phyloP scores from a whole-genome alignment of 1,140 invertebrate species.

The Drosophila insularis region DNA sequence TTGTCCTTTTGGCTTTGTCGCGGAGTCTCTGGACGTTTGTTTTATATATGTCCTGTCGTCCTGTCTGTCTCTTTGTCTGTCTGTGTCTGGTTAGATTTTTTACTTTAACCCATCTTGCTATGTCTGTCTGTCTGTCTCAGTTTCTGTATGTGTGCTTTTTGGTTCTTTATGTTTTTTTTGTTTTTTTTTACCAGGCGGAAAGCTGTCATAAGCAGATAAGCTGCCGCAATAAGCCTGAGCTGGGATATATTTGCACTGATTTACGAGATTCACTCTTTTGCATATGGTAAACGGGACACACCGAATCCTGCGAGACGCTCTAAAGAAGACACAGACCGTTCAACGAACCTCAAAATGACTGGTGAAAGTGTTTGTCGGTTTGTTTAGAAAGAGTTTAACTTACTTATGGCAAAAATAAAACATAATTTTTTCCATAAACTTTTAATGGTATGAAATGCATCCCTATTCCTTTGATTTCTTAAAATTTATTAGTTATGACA shows the following conservation, averaged over 20 bases:
- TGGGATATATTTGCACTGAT: conserved; percentile 81
- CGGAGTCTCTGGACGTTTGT: conserved; percentile 67
- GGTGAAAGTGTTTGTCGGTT: conserved; percentile 22
- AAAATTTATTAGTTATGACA: too few relatives aligned
- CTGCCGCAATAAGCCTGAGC: conserved; percentile 80
- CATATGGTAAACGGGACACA: conserved; percentile 77
- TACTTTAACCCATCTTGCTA: not conserved
- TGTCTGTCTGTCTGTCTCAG: not conserved
- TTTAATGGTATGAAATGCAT: not conserved
- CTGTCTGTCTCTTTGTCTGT: conserved; percentile 71
- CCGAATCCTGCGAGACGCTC: conserved; percentile 9
- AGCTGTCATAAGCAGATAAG: conserved; percentile 82
- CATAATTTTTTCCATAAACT: not conserved
- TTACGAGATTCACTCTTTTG: conserved; percentile 78
- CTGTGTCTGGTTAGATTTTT: conserved; percentile 53
- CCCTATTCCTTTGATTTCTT: too few relatives aligned
- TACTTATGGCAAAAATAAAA: not conserved
- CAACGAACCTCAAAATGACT: conserved; percentile 60
- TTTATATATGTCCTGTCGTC: conserved; percentile 60
- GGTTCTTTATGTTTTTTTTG: conserved; percentile 1
- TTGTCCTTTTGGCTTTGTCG: conserved; percentile 50
- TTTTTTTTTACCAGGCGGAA: conserved; percentile 56
- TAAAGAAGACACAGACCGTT: conserved; percentile 27
- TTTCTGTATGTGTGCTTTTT: conserved; percentile 10
- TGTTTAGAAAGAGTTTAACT: not conserved